Base-by-base conservation (phyloP, 2,797 vertebrate species). In the Galagoides demidoff region DNA sequence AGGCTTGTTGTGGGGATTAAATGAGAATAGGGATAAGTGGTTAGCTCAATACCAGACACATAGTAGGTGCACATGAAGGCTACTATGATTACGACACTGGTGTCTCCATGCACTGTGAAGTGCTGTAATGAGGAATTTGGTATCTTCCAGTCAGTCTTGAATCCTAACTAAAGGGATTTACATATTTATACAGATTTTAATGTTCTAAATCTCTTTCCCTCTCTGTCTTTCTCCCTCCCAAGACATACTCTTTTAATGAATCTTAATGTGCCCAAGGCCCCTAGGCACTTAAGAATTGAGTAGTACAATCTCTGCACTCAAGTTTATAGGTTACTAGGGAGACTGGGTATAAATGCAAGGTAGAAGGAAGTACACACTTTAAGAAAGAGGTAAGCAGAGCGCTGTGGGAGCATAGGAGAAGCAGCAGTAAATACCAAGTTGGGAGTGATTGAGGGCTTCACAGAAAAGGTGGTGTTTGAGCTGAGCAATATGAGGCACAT, bases 281-380 rank as follows among this genome's bases (percentile, higher is more conserved):
- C 45, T 83, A 90, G 85, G 73, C 92, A 94, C 64, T 93, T 82
- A 95, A 87, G 49, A 88, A 74, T 92, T 97, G 94, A 85, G 55
- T 87, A 64, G 31, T 83, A 70, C 5, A 59, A 71, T 92, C 71
- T 94, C 87, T 96, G 95, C 37, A 79, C 61, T 94, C 25, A 59
- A 29, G 68, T 94, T 94, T 93, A 43, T 92, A 64, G 76, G 84
- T 96, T 94, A 90, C 81, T 89, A 94, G 81, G 68, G 85, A 94
- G 43, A 95, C 77, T 64, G 37, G 52, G 82, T 95, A 5, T 89
- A 82, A 94, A 64, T 82, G 73, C 64, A 45, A 74, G 59, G 78
- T 68, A 92, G 81, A 96, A 88, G 63, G 68, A 85, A 92, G 37
- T 76, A 59, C 10, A n/a, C 2, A n/a, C 59, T 37, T 85, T 61